Base-by-base conservation (phyloP, 2,797 vertebrate species). In the Botia kubotai region DNA sequence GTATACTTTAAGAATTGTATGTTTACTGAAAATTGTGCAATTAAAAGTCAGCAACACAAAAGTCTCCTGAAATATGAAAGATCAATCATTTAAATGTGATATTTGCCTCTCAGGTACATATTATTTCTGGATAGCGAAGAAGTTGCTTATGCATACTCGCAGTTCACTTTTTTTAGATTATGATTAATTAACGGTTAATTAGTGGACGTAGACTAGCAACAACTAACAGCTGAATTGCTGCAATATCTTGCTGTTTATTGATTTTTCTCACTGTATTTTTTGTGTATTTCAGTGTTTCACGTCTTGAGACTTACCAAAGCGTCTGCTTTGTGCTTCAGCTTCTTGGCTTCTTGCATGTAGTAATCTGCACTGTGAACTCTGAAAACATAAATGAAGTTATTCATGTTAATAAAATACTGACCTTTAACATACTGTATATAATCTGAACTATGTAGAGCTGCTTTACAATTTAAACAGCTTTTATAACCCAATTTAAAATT, bases 321-420 rank as follows among this genome's bases (percentile, higher is more conserved):
- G 67, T 99, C 97, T 29, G 97, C 97, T 93, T 98, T 98, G 94
- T 98, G 97, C 92, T 99, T 99, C 79, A 98, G 91, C 87, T 96
- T 96, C 94, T 99, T 98, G 86, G 97, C 97, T 83, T 99, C 97
- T 89, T 98, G 97, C 97, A 98, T 99, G 90, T 98, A 97, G 93
- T 95, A 96, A 92, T 98, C 97, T 8, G 97, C 97, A 85, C 94
- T 96, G 91, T 97, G 96, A 88, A 97, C 93, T 86, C 97, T 99
- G 89, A 68, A 85, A 90, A 82, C 0, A 83, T 72, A 82, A 85
- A 82, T 69, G 55, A 43, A 87, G 76, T 80, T 68, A 83, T 77
- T 57, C 67, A 55, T n/a, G 46, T 29, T 63, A 17, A 1, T 29
- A 65, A 17, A 65, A 13, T 1, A 0, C 21, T 23, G 2, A 23